Base-by-base conservation (phyloP, 2,113 vertebrate genomes). In the Cheilinus undulatus region DNA sequence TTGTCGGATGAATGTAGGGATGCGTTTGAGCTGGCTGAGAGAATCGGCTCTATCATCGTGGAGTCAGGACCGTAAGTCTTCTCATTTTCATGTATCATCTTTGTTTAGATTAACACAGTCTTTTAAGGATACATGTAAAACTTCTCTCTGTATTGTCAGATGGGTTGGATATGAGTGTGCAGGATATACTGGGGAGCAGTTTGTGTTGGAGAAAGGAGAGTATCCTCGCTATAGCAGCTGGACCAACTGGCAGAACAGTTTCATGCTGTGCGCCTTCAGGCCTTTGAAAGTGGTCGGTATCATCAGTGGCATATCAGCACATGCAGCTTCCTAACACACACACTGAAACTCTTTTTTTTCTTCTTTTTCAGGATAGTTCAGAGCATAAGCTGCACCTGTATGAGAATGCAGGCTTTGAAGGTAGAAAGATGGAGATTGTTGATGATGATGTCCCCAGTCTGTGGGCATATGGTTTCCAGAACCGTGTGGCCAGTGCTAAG, bases 331-430 rank as follows among this genome's bases (percentile, higher is more conserved):
- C 27, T 73, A 32, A 3, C 7, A 65, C 8, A 20, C 15, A 11
- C 13, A 6, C n/a, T 57, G 20, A 54, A 40, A 0, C 66, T 3
- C 8, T 36, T n/a, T 42, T 15, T 17, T 42, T 42, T 1, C 1
- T 45, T 14, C 12, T 11, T 28, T 38, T 73, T 27, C 19, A 98
- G 97, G 97, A 98, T 24, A 84, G 95, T 12, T 85, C 93, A 0
- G 95, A 98, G 13, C 97, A 98, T 89, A 98, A 95, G 89, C 93
- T 98, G 43, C 95, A 96, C 67, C 93, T 98, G 66, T 99, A 95
- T 30, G 97, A 99, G 89, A 96, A 90, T n/a, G 73, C 61, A 0
- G 94, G 93, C 0, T 99, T 95, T 65, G 82, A 92, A 0, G 97
- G 97, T 4, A 77, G 94, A 23, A 97, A 96, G 95, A 98, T 99